phyloP scores from a whole-genome alignment of 2,113 vertebrate genomes.

The Hemiscyllium ocellatum region DNA sequence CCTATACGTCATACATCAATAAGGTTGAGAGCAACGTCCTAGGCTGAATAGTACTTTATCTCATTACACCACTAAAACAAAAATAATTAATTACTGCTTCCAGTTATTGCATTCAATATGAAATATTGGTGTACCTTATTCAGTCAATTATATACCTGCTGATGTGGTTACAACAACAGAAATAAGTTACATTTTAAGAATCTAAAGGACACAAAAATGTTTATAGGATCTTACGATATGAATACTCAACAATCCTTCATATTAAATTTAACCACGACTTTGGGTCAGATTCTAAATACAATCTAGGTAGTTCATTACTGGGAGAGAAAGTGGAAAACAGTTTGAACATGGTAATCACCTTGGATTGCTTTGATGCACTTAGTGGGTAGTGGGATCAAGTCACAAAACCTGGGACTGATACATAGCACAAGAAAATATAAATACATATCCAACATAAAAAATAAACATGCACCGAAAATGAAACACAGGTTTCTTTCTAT shows the following conservation, averaged over 20 bases:
- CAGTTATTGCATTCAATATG: background rate
- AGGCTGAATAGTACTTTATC: background rate
- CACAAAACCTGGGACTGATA: background rate
- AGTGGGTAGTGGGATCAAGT: background rate
- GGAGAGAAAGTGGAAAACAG: background rate
- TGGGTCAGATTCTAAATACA: background rate
- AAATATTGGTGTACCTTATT: background rate
- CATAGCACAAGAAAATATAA: background rate
- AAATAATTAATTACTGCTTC: background rate
- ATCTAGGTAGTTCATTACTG: background rate
- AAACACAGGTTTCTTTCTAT: background rate
- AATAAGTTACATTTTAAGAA: slow-evolving; percentile 1
- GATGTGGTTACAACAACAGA: background rate
- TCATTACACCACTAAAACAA: background rate
- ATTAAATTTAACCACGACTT: background rate
- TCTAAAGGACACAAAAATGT: background rate
- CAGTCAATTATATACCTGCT: background rate
- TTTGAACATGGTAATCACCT: background rate
- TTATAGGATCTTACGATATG: background rate
- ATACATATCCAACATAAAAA: background rate
- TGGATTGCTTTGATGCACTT: background rate
- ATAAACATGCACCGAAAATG: background rate
- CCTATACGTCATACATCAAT: background rate
- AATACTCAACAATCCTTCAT: background rate
- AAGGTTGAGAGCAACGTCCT: background rate